Conservation (phyloP, 2,888 invertebrate species). For the Tridacna gigas region DNA sequence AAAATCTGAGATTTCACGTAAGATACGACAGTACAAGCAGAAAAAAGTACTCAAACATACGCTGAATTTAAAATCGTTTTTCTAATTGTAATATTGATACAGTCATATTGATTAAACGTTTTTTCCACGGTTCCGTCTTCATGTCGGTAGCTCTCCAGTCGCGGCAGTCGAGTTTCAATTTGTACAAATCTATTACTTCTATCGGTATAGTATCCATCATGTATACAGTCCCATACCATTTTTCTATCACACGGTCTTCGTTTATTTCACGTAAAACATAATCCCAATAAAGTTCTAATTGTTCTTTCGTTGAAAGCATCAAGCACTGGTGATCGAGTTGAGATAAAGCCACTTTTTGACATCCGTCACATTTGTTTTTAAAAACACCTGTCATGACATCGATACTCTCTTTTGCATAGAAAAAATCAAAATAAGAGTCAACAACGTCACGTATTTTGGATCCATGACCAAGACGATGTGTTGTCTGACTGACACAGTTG, state of each 20-base stretch:
- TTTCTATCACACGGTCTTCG: neutral
- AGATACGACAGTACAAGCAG: neutral
- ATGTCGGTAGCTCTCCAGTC: constrained; percentile 23
- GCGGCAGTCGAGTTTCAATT: constrained; percentile 17
- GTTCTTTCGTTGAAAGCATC: neutral
- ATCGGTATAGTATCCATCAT: neutral
- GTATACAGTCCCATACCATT: constrained; percentile 19
- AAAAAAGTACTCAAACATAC: neutral
- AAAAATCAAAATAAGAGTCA: constrained; percentile 26
- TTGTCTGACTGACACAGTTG: neutral
- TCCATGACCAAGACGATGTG: neutral
- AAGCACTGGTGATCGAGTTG: constrained; percentile 21
- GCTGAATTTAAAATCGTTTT: neutral
- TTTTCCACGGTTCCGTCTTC: neutral
- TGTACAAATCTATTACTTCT: constrained; percentile 8
- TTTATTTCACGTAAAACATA: constrained; percentile 3
- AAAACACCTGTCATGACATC: neutral
- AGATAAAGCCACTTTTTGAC: constrained; percentile 4
- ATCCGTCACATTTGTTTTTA: constrained; percentile 10
- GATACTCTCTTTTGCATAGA: constrained; percentile 6
- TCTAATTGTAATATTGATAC: neutral
- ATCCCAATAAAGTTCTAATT: constrained; percentile 22
- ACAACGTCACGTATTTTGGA: neutral
- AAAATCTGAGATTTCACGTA: neutral
- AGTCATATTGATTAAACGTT: neutral